phyloP scores from a whole-genome alignment of 1,140 invertebrate species.

The Sycophaga agraensis region DNA sequence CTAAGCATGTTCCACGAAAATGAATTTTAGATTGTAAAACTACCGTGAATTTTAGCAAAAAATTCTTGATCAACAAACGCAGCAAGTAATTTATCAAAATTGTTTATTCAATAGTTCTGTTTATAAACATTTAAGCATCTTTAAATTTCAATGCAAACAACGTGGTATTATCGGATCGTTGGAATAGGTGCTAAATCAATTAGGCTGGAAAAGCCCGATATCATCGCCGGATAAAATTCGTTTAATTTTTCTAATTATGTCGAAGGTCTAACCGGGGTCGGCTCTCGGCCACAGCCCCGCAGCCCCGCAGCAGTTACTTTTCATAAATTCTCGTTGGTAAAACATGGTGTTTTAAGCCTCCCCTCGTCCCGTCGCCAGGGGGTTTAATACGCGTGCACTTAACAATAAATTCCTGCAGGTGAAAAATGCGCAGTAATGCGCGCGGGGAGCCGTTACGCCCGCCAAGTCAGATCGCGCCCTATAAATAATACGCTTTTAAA shows the following conservation, averaged over 20 bases:
- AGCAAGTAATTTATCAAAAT: too few relatives aligned
- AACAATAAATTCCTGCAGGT: constrained; percentile 18
- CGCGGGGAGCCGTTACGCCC: background rate
- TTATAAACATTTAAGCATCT: too few relatives aligned
- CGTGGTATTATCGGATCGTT: too few relatives aligned
- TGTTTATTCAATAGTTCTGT: too few relatives aligned
- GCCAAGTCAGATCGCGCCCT: background rate
- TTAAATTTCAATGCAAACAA: too few relatives aligned
- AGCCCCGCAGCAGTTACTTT: constrained; percentile 1
- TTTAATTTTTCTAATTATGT: constrained; percentile 16
- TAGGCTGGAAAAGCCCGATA: background rate
- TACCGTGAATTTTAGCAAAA: too few relatives aligned
- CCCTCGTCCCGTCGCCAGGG: background rate
- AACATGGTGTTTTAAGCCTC: constrained; percentile 18
- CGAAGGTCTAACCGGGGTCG: background rate
- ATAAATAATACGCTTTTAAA: constrained; percentile 30
- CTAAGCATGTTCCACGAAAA: too few relatives aligned
- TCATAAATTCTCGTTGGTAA: constrained; percentile 24
- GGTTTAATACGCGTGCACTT: constrained; percentile 9
- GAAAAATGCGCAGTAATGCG: constrained; percentile 5
- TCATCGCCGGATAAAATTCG: background rate
- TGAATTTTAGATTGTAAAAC: too few relatives aligned
- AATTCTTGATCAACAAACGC: too few relatives aligned
- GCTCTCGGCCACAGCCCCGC: background rate
- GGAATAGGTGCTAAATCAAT: constrained; percentile 4